Evolutionary conservation across 2,113 vertebrate species (phyloP).

Genomic region (Axis porcinus): DNA sequence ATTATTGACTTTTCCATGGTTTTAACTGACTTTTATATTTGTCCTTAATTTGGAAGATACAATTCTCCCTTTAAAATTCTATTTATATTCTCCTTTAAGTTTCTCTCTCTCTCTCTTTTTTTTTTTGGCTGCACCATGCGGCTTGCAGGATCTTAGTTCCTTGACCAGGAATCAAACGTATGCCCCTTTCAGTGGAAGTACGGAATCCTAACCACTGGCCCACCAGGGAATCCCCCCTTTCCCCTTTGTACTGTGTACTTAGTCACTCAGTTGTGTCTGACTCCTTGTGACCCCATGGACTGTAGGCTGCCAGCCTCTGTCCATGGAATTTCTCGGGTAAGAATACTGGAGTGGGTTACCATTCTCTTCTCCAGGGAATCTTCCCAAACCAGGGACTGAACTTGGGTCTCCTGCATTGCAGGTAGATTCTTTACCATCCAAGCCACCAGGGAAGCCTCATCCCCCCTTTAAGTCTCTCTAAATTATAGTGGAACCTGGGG

Average conservation of each 20-base stretch:
- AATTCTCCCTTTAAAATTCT: not conserved
- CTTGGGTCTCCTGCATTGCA: not conserved
- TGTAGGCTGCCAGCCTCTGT: not conserved
- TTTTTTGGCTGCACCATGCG: fast-evolving
- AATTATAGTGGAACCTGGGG: not conserved
- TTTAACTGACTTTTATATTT: not conserved
- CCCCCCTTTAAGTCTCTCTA: not conserved
- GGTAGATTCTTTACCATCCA: not conserved
- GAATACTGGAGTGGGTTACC: not conserved
- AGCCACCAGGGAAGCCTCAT: not conserved
- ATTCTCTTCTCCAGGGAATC: not conserved
- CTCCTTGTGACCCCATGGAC: not conserved
- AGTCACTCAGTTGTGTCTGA: not conserved
- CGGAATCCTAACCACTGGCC: not conserved
- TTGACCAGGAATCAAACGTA: not conserved
- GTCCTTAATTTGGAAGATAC: slow-evolving; percentile 5
- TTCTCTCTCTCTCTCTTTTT: not conserved
- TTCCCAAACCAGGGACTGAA: not conserved
- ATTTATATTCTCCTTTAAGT: not conserved
- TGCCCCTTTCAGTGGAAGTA: not conserved
- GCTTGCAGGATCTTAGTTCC: not conserved
- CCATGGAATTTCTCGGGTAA: not conserved
- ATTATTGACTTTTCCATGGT: not conserved
- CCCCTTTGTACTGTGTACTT: not conserved
- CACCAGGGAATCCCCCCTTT: not conserved